phyloP scores from a whole-genome alignment of 2,888 invertebrate species.

The Andrena chrysosceles region DNA sequence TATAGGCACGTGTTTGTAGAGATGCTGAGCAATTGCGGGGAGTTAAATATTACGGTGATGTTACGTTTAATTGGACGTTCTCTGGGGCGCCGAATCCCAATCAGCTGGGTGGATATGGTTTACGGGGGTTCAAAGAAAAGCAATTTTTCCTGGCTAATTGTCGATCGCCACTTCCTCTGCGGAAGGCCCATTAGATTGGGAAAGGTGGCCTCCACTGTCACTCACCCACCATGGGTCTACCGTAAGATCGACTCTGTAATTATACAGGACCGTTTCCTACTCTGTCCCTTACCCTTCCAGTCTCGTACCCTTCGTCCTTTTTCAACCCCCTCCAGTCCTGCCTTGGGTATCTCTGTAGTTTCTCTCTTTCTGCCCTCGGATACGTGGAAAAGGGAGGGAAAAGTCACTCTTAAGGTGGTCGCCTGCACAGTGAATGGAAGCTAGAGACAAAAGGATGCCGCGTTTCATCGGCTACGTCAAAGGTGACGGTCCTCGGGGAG shows the following conservation, averaged over 20 bases:
- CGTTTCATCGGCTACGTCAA: slow-evolving; percentile 72
- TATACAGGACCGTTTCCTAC: slow-evolving; percentile 66
- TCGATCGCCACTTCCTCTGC: slow-evolving; percentile 50
- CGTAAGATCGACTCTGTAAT: slow-evolving; percentile 67
- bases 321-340: not conserved
- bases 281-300: slow-evolving; percentile 42
- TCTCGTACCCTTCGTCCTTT: slow-evolving; percentile 35
- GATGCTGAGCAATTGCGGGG: not conserved
- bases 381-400: slow-evolving; percentile 67
- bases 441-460: slow-evolving; percentile 77
- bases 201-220: slow-evolving; percentile 64
- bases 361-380: not conserved
- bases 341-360: not conserved
- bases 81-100: not conserved
- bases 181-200: slow-evolving; percentile 52
- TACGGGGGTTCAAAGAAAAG: not conserved
- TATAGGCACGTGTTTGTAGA: not conserved
- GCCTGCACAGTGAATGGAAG: slow-evolving; percentile 72
- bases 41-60: not conserved
- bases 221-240: slow-evolving; percentile 44
- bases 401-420: slow-evolving; percentile 69
- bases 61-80: not conserved
- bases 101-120: not conserved
- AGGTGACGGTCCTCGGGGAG: slow-evolving; percentile 69
- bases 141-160: slow-evolving; percentile 44